Conservation (phyloP, 1,140 invertebrate species). For the Papilio polytes region DNA sequence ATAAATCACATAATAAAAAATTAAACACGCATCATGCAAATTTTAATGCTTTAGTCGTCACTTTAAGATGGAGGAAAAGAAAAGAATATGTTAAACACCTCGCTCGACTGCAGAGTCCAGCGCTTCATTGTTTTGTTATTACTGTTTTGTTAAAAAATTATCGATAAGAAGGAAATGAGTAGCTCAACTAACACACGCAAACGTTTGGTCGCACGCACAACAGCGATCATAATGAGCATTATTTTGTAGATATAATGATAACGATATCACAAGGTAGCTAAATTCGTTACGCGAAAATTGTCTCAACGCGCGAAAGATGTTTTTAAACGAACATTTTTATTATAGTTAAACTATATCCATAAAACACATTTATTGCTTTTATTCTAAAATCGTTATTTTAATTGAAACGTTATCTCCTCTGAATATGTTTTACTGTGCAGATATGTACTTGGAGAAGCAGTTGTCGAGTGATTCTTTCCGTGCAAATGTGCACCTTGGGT, state of each 20-base stretch:
- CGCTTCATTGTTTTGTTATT: constrained; percentile 38
- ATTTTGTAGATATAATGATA: constrained; percentile 78
- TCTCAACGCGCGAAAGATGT: not conserved
- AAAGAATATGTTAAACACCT: constrained; percentile 28
- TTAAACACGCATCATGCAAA: constrained; percentile 25
- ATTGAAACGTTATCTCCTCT: not conserved
- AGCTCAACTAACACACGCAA: constrained; percentile 52
- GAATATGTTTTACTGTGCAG: not conserved
- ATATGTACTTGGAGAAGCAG: not conserved
- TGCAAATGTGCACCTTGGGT: not conserved
- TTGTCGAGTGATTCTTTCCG: not conserved
- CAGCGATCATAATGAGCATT: constrained; percentile 65
- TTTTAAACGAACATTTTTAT: not conserved
- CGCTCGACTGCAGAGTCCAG: constrained; percentile 30
- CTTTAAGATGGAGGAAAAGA: constrained; percentile 26
- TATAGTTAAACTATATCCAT: not conserved
- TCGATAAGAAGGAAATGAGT: constrained; percentile 31
- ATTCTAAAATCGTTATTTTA: not conserved
- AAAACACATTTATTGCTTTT: not conserved
- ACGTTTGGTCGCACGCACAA: constrained; percentile 66
- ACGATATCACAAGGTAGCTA: constrained; percentile 73
- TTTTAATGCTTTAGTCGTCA: not conserved
- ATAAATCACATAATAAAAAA: not conserved
- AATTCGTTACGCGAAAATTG: constrained; percentile 51
- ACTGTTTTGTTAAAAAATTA: not conserved